phyloP scores from a whole-genome alignment of 1,140 invertebrate genomes.

The Lutraria rhynchaena region DNA sequence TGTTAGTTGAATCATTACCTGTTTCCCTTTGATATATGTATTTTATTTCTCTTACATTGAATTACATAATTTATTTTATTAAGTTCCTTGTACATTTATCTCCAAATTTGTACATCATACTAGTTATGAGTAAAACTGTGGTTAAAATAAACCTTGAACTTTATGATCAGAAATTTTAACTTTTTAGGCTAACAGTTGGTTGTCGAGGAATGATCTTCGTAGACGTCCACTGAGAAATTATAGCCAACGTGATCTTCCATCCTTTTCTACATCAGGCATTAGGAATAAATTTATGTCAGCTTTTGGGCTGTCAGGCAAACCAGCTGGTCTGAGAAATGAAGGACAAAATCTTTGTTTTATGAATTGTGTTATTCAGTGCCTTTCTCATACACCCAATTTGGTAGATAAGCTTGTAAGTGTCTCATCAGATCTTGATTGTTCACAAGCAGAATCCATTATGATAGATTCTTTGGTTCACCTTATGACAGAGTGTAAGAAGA shows the following conservation, averaged over 20 bases:
- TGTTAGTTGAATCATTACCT: too few species aligned
- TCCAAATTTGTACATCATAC: too few species aligned
- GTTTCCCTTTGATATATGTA: too few species aligned
- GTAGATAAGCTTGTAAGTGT: slow-evolving; percentile 68
- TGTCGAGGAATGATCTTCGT: slow-evolving; percentile 62
- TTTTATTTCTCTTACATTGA: too few species aligned
- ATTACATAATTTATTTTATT: too few species aligned
- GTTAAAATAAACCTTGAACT: too few species aligned
- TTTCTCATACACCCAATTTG: slow-evolving; percentile 75
- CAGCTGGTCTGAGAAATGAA: slow-evolving; percentile 76
- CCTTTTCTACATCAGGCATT: slow-evolving; percentile 49
- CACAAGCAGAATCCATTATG: slow-evolving; percentile 72
- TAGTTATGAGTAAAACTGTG: too few species aligned
- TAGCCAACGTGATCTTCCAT: background rate
- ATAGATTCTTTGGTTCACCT: slow-evolving; percentile 71
- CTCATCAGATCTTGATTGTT: slow-evolving; percentile 70
- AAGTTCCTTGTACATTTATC: too few species aligned
- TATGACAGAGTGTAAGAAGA: slow-evolving; percentile 66
- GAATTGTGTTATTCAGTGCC: slow-evolving; percentile 79
- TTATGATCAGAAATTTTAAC: too few species aligned
- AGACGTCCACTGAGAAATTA: slow-evolving; percentile 68
- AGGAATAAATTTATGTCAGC: slow-evolving; percentile 72
- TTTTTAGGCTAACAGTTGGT: slow-evolving; percentile 59
- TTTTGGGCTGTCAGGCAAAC: slow-evolving; percentile 69
- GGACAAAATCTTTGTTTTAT: slow-evolving; percentile 80